A percentile compares a stretch with the other conserved stretches of the same genome.
phyloP scores from a whole-genome alignment of 2,797 vertebrate genomes.

The Galagoides demidoff region DNA sequence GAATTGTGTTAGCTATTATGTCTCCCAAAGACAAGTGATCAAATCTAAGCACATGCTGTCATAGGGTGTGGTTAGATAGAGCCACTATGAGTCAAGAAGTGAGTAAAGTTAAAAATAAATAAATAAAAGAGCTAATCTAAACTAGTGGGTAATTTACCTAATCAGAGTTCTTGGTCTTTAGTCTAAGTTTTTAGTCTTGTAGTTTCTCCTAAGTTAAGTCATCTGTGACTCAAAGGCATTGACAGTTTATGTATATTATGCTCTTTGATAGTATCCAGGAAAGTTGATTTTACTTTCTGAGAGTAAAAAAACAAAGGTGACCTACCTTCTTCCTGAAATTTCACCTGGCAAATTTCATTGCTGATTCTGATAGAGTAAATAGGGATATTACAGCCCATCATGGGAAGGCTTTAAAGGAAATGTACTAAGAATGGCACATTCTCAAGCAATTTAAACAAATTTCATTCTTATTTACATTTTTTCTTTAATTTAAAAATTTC shows the following conservation, averaged over 20 bases:
- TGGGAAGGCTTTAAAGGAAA: slow-evolving; percentile 29
- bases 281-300: background rate
- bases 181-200: background rate
- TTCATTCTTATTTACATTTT: background rate
- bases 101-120: background rate
- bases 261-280: background rate
- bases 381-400: background rate
- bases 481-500: background rate
- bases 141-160: background rate
- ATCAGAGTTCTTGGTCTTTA: background rate
- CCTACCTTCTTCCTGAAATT: slow-evolving; percentile 38
- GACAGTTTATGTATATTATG: background rate
- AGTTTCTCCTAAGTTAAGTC: background rate
- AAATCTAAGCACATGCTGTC: background rate
- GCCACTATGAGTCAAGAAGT: background rate
- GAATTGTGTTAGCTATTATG: background rate
- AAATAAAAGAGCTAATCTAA: background rate
- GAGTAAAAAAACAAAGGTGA: background rate
- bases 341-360: slow-evolving; percentile 25
- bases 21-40: background rate
- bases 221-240: background rate
- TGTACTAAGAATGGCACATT: slow-evolving; percentile 53
- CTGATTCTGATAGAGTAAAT: slow-evolving; percentile 24
- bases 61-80: background rate
- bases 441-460: slow-evolving; percentile 20